A percentile compares a stretch with the other conserved stretches of the same genome.
These are phyloP conservation scores for Geotrupes spiniger DNA, from an alignment of 2,888 invertebrate genomes.

Conservation along the genomic window DNA sequence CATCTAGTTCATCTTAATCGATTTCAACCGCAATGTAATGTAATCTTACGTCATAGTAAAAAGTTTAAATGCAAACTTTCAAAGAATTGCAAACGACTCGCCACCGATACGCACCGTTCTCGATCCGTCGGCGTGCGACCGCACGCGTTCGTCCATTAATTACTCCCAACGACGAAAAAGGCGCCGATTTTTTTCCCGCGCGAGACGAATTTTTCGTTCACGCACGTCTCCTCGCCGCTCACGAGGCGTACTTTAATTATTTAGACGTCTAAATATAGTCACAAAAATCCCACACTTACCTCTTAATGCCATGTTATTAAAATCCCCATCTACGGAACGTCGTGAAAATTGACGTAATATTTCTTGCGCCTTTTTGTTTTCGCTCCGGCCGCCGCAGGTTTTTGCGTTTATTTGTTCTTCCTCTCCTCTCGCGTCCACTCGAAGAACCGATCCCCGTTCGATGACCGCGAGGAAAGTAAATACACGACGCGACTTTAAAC, in stretches of 20 bases:
- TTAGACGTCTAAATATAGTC: constrained; percentile 4
- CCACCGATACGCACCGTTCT: too few species aligned
- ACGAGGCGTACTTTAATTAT: neutral
- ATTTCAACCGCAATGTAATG: too few species aligned
- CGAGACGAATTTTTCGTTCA: too few species aligned
- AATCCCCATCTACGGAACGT: constrained; percentile 2
- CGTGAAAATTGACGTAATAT: constrained; percentile 6
- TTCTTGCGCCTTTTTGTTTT: neutral
- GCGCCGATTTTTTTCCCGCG: too few species aligned
- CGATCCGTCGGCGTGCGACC: too few species aligned
- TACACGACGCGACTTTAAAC: neutral
- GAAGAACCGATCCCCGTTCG: constrained; percentile 3
- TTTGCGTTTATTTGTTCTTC: constrained; percentile 1
- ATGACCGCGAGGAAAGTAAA: constrained; percentile 2
- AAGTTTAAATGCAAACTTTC: too few species aligned
- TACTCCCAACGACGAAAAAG: too few species aligned
- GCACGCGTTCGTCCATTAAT: too few species aligned
- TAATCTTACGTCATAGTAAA: too few species aligned
- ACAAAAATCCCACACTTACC: neutral
- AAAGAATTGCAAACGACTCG: too few species aligned
- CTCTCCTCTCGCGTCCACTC: too few species aligned
- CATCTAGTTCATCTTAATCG: too few species aligned
- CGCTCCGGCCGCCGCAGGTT: constrained; percentile 1
- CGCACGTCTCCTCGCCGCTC: neutral
- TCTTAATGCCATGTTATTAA: constrained; percentile 5